Conservation (phyloP, 2,888 invertebrate genomes). For the Drosophila prolongata region DNA sequence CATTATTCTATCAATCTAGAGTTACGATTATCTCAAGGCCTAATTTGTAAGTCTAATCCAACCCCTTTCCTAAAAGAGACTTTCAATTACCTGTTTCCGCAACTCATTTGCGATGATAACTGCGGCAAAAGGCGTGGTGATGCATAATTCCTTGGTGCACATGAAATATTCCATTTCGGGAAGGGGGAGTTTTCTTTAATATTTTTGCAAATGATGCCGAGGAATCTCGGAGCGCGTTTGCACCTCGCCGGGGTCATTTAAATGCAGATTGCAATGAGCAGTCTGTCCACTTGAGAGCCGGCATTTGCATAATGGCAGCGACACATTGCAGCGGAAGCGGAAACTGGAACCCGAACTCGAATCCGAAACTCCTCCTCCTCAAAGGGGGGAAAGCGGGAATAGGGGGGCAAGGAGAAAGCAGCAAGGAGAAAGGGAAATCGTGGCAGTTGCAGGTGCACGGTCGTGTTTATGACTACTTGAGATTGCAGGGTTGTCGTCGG, state of each 20-base stretch:
- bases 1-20: no score
- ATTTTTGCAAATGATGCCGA: conserved; percentile 73
- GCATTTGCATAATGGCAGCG: conserved; percentile 74
- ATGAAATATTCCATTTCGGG: conserved; percentile 24
- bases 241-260: conserved; percentile 71
- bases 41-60: neutral
- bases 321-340: conserved; percentile 77
- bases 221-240: conserved; percentile 59
- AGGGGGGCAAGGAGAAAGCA: no score
- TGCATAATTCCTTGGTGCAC: conserved; percentile 36
- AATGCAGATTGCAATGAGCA: conserved; percentile 77
- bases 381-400: neutral
- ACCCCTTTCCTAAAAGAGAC: neutral
- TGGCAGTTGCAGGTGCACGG: conserved; percentile 64
- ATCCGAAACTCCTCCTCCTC: neutral
- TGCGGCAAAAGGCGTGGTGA: conserved; percentile 10
- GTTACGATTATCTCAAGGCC: no score
- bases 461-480: conserved; percentile 76
- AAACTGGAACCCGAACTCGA: conserved; percentile 50
- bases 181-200: conserved; percentile 38
- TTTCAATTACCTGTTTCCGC: conserved; percentile 31
- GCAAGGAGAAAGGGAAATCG: conserved; percentile 1
- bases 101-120: conserved; percentile 22
- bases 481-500: conserved; percentile 42
- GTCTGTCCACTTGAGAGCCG: conserved; percentile 30